phyloP scores from a whole-genome alignment of 2,113 vertebrate species.

The Syngnathoides biaculeatus region DNA sequence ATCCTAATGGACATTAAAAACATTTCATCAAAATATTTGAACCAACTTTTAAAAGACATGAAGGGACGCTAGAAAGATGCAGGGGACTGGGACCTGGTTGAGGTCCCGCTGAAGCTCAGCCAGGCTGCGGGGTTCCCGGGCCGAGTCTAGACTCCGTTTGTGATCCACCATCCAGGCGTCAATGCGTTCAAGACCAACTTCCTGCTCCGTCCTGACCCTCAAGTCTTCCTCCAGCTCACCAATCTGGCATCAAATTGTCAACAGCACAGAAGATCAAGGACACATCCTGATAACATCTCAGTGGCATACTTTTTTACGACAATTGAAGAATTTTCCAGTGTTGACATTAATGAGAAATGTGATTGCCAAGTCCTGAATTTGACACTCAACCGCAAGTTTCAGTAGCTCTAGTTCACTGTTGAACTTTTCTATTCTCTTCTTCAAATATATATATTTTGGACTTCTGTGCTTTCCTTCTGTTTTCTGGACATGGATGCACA shows the following conservation, averaged over 20 bases:
- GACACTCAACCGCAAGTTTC: too few relatives aligned
- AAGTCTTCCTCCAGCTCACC: slow-evolving; percentile 74
- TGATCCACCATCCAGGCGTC: slow-evolving; percentile 77
- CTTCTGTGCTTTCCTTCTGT: too few relatives aligned
- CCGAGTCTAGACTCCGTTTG: slow-evolving; percentile 60
- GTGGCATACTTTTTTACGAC: background rate
- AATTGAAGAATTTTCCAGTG: background rate
- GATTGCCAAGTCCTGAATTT: too few relatives aligned
- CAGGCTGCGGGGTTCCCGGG: slow-evolving; percentile 69
- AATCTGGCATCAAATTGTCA: slow-evolving; percentile 61
- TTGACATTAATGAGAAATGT: too few relatives aligned
- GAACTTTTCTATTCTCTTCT: too few relatives aligned
- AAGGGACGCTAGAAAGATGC: background rate
- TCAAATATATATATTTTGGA: too few relatives aligned
- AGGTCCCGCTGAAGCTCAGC: slow-evolving; percentile 65
- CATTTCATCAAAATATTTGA: background rate
- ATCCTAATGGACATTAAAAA: slow-evolving; percentile 58
- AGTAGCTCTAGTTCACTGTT: too few relatives aligned
- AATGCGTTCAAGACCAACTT: slow-evolving; percentile 73
- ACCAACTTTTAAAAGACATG: background rate
- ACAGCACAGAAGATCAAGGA: background rate
- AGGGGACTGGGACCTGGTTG: slow-evolving; percentile 74
- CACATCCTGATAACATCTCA: too few relatives aligned
- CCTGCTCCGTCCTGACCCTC: slow-evolving; percentile 71
- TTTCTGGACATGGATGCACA: too few relatives aligned